phyloP scores from a whole-genome alignment of 92 coral and sea anemone genomes.

The Anthopleura xanthogrammica region DNA sequence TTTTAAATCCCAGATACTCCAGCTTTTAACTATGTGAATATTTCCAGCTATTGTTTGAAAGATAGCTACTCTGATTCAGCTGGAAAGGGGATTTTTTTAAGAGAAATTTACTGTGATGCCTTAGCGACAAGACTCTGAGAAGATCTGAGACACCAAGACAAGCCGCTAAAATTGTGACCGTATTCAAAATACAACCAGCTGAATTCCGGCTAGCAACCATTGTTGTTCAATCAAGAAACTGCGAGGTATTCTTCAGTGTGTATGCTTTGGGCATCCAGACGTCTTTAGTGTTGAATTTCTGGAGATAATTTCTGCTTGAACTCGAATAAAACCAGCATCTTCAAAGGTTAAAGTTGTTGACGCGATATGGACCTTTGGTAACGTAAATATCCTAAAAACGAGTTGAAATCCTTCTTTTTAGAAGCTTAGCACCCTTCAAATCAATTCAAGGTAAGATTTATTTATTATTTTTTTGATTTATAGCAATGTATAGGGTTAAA shows the following conservation, averaged over 20 bases:
- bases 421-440: background rate
- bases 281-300: constrained; percentile 10
- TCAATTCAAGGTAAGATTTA: constrained; percentile 11
- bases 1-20: constrained; percentile 8
- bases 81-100: constrained; percentile 7
- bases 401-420: background rate
- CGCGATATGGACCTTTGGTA: constrained; percentile 22
- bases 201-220: constrained; percentile 10
- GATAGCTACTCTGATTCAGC: background rate
- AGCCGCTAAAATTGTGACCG: constrained; percentile 10
- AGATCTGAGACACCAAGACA: constrained; percentile 17
- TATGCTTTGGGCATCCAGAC: background rate
- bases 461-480: constrained; percentile 5
- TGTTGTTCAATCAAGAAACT: background rate
- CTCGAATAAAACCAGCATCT: constrained; percentile 7
- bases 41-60: background rate
- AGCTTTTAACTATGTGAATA: constrained; percentile 18
- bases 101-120: constrained; percentile 43
- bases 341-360: constrained; percentile 26
- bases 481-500: background rate
- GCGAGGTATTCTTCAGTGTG: background rate
- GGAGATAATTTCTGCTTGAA: constrained; percentile 9
- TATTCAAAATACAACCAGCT: background rate
- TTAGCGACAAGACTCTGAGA: constrained; percentile 31
- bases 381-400: constrained; percentile 13